phyloP scores from a whole-genome alignment of 1,140 invertebrate species.

The Pseudomyrmex pallidus region DNA sequence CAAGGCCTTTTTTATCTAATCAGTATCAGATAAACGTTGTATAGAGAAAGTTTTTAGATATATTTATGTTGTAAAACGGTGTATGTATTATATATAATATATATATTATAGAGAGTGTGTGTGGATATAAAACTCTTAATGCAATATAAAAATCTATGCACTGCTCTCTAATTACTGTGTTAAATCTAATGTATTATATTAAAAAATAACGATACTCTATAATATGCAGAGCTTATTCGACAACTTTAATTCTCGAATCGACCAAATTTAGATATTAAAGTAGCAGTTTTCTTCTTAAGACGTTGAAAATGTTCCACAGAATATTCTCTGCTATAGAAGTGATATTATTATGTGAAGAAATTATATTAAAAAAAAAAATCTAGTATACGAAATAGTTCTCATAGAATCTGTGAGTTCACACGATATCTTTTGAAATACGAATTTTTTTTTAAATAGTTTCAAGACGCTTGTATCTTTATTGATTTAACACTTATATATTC shows the following conservation, averaged over 20 bases:
- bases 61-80: constrained; percentile 30
- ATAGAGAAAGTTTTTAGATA: constrained; percentile 19
- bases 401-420: constrained; percentile 15
- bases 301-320: constrained; percentile 4
- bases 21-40: constrained; percentile 30
- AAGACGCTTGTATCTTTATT: not conserved
- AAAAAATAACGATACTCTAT: constrained; percentile 32
- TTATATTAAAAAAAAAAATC: constrained; percentile 3
- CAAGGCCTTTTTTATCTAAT: constrained; percentile 56
- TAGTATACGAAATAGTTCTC: constrained; percentile 17
- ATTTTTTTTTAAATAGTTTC: constrained; percentile 36
- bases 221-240: not conserved
- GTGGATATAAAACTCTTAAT: no score
- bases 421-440: constrained; percentile 32
- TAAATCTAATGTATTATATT: not conserved
- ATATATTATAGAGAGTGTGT: no score
- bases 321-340: not conserved
- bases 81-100: constrained; percentile 15
- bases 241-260: constrained; percentile 42
- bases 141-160: no score
- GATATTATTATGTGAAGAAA: constrained; percentile 13
- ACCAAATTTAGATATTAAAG: constrained; percentile 39
- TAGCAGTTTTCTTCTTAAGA: not conserved
- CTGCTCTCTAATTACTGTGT: no score
- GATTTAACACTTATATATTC: constrained; percentile 44